Evolutionary conservation across 2,797 vertebrate genomes (phyloP).

Genomic region (Lacerta viridis): DNA sequence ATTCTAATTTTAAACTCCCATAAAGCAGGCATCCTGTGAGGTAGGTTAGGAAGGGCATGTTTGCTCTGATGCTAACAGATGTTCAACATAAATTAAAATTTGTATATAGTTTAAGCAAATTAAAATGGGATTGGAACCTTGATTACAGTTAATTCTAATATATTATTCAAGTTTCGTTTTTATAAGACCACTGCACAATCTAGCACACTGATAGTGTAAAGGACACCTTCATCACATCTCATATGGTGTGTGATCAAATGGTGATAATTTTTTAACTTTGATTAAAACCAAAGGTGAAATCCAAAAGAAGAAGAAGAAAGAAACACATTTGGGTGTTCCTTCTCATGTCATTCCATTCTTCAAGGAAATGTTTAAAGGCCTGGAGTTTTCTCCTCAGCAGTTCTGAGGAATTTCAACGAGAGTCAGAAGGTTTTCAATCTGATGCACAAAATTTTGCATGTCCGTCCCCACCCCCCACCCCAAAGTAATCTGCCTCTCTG

Average conservation of each 20-base stretch:
- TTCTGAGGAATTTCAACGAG: neutral
- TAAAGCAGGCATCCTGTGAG: constrained; percentile 5
- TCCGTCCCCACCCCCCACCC: too few species aligned
- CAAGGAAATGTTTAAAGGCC: neutral
- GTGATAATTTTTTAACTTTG: too few species aligned
- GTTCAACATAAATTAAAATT: constrained; percentile 29
- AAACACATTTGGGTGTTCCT: neutral
- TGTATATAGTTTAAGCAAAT: constrained; percentile 43
- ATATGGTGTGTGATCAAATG: neutral
- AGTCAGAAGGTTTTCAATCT: neutral
- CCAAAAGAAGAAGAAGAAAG: neutral
- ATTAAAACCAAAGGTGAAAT: neutral
- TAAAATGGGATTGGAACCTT: neutral
- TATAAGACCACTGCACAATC: neutral
- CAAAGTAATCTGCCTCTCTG: too few species aligned
- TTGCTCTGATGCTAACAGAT: neutral
- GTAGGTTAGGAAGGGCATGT: neutral
- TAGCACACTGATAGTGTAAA: neutral
- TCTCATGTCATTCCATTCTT: neutral
- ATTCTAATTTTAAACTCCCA: constrained; percentile 20
- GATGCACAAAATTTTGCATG: neutral
- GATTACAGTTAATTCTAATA: constrained; percentile 27
- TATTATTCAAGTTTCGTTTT: constrained; percentile 17
- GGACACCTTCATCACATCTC: too few species aligned
- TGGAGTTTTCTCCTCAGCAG: neutral